A percentile compares a stretch with the other conserved stretches of the same genome.
Conservation (phyloP, 2,888 invertebrate species). For the Therioaphis trifolii region DNA sequence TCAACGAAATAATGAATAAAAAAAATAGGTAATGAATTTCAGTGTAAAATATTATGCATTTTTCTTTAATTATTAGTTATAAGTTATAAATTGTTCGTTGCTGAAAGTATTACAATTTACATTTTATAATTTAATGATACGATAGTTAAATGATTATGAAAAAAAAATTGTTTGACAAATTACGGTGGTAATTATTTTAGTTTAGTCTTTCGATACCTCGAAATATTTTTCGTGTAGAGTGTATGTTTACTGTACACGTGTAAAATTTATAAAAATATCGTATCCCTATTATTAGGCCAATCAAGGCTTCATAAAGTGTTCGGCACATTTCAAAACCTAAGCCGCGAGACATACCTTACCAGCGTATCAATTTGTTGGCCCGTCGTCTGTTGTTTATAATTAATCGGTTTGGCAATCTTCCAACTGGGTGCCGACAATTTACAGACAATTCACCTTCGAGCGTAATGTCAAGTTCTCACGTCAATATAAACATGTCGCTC, state of each 20-base stretch:
- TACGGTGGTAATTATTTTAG: not conserved
- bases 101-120: no score
- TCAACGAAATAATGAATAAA: no score
- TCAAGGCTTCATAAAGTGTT: constrained; percentile 28
- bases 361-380: constrained; percentile 57
- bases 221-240: no score
- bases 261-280: not conserved
- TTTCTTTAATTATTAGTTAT: no score
- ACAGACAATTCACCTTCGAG: constrained; percentile 40
- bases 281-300: constrained; percentile 45
- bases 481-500: constrained; percentile 44
- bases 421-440: constrained; percentile 33
- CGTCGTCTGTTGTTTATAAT: constrained; percentile 41
- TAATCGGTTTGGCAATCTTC: constrained; percentile 56
- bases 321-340: constrained; percentile 28
- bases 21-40: no score
- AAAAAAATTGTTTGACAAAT: not conserved
- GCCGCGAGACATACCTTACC: not conserved
- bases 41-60: no score
- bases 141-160: not conserved
- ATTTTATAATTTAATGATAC: not conserved
- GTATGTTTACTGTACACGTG: not conserved
- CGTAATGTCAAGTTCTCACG: constrained; percentile 50
- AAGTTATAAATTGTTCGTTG: no score
- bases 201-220: not conserved